phyloP scores from a whole-genome alignment of 2,113 vertebrate species.

The Murina feae region DNA sequence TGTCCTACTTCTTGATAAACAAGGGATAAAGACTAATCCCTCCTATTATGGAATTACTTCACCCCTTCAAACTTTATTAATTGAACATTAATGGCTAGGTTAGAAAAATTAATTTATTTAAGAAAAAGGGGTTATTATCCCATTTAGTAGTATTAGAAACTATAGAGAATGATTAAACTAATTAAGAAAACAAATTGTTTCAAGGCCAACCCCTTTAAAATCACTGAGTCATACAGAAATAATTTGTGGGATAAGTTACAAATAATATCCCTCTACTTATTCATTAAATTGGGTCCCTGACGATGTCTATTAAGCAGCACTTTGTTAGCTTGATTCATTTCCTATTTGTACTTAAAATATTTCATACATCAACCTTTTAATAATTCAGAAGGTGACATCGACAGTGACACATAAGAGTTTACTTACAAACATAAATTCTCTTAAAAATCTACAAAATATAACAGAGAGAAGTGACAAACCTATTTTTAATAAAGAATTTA shows the following conservation, averaged over 20 bases:
- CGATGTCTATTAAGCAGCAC: conserved; percentile 52
- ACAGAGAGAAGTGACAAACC: neutral
- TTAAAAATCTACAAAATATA: conserved; percentile 38
- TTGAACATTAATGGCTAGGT: conserved; percentile 47
- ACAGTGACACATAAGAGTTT: conserved; percentile 6
- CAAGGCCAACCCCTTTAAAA: conserved; percentile 58
- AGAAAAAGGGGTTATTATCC: conserved; percentile 48
- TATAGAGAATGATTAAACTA: conserved; percentile 65
- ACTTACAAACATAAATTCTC: conserved; percentile 44
- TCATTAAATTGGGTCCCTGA: conserved; percentile 68
- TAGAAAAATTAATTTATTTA: conserved; percentile 61
- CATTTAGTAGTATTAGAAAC: conserved; percentile 52
- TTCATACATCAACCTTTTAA: conserved; percentile 42
- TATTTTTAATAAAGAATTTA: too few species aligned
- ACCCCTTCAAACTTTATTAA: conserved; percentile 56
- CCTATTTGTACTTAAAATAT: conserved; percentile 61
- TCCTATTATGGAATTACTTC: conserved; percentile 15
- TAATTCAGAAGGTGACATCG: conserved; percentile 53
- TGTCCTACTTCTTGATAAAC: conserved; percentile 58
- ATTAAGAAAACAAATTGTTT: conserved; percentile 75
- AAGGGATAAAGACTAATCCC: conserved; percentile 29
- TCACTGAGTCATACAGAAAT: conserved; percentile 58
- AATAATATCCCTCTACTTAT: conserved; percentile 59
- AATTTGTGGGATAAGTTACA: conserved; percentile 64
- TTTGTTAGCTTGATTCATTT: conserved; percentile 58